Evolutionary conservation across 2,113 vertebrate species (phyloP).

Genomic region (Paralichthys olivaceus): DNA sequence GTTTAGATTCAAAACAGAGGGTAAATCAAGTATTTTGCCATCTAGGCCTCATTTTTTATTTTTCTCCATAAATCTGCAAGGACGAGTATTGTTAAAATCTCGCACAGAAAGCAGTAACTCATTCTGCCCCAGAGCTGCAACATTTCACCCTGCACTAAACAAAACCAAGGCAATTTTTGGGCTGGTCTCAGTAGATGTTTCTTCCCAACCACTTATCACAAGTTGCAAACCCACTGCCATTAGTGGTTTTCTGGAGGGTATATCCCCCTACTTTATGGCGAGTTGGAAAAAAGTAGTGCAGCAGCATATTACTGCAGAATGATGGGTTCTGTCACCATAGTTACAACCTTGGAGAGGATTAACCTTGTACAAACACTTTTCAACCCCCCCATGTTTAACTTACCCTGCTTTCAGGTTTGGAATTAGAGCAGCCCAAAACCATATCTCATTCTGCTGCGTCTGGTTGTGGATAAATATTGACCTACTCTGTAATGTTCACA

Average conservation of each 20-base stretch:
- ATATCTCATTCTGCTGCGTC: conserved; percentile 57
- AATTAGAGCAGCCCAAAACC: conserved; percentile 59
- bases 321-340: conserved; percentile 75
- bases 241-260: conserved; percentile 80
- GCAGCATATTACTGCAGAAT: conserved; percentile 76
- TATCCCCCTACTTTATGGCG: conserved; percentile 78
- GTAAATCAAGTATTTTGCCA: background rate
- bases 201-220: conserved; percentile 79
- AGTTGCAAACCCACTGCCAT: conserved; percentile 78
- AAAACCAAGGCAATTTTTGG: conserved; percentile 77
- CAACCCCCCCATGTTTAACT: conserved; percentile 53
- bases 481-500: conserved; percentile 62
- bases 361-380: conserved; percentile 74
- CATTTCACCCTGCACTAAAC: conserved; percentile 72
- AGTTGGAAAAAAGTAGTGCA: conserved; percentile 67
- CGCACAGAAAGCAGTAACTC: conserved; percentile 58
- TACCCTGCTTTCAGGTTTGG: conserved; percentile 42
- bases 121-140: conserved; percentile 56
- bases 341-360: conserved; percentile 67
- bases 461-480: conserved; percentile 69
- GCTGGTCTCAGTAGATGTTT: conserved; percentile 79
- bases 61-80: conserved; percentile 48
- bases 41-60: background rate
- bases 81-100: conserved; percentile 50
- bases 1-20: conserved; percentile 50